These are phyloP conservation scores for Parauchenoglanis ngamensis DNA, from an alignment of 2,797 vertebrate genomes.

Conservation along the genomic window DNA sequence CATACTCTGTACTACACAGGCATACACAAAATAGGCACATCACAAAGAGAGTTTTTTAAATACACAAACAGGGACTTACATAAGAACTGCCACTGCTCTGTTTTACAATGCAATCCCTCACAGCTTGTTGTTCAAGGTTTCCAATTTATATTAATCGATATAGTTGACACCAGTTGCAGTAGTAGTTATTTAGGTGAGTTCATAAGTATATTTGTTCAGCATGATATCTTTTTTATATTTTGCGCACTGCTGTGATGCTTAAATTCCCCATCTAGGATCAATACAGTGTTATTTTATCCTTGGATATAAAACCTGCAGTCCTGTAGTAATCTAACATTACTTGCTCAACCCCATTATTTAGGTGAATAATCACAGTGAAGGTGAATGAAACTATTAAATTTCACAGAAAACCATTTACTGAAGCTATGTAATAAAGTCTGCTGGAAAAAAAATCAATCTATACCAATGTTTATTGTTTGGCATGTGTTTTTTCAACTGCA, in stretches of 20 bases:
- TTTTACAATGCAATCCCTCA: neutral
- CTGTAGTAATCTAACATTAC: neutral
- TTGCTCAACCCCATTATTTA: neutral
- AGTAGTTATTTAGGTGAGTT: neutral
- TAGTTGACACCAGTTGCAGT: no score
- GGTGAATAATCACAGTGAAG: neutral
- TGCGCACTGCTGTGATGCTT: neutral
- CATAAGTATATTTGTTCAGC: neutral
- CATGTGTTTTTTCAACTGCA: neutral
- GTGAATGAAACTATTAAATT: neutral
- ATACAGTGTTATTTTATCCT: neutral
- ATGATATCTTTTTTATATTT: neutral
- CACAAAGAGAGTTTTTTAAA: neutral
- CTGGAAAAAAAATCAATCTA: neutral
- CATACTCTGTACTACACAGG: no score
- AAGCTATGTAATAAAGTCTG: neutral
- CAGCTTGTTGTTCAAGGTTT: neutral
- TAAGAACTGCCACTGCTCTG: neutral
- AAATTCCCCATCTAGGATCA: neutral
- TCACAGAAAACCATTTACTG: neutral
- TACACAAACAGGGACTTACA: neutral
- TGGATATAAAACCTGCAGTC: neutral
- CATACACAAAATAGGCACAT: neutral
- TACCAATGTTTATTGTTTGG: neutral
- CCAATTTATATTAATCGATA: neutral